Percentiles rank a stretch among this genome's conserved stretches.
Conservation (phyloP, 2,113 vertebrate species). For the Perca flavescens region DNA sequence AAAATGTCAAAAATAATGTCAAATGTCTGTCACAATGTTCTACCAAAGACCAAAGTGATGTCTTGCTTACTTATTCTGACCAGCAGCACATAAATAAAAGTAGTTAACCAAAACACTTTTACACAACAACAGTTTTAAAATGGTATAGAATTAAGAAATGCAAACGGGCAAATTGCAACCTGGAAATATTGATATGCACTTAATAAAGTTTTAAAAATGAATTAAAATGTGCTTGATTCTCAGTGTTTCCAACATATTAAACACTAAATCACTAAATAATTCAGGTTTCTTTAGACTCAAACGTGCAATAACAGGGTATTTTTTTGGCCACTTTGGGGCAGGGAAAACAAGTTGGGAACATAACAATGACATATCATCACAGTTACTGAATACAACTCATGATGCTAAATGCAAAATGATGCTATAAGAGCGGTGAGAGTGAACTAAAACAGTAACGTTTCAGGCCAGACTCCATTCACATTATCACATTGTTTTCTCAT, state of each 20-base stretch:
- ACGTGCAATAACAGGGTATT: too few relatives aligned
- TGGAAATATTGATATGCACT: not conserved
- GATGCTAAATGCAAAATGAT: too few relatives aligned
- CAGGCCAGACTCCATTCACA: not conserved
- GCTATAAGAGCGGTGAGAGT: too few relatives aligned
- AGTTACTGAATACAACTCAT: too few relatives aligned
- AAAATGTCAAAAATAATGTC: constrained; percentile 50
- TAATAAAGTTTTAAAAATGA: not conserved
- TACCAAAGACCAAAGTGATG: not conserved
- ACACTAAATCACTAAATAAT: too few relatives aligned
- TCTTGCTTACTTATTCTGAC: constrained; percentile 15
- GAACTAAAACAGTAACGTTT: not conserved
- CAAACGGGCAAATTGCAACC: not conserved
- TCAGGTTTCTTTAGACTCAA: too few relatives aligned
- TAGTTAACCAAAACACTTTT: too few relatives aligned
- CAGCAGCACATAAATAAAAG: not conserved
- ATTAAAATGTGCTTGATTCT: too few relatives aligned
- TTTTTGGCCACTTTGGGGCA: too few relatives aligned
- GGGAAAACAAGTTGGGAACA: too few relatives aligned
- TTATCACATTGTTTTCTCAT: not conserved
- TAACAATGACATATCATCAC: too few relatives aligned
- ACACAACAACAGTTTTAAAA: not conserved
- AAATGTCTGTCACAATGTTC: not conserved
- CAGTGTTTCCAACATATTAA: too few relatives aligned
- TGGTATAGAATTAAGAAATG: not conserved